Base-by-base conservation (phyloP, 1,140 invertebrate genomes). In the Ceratitis capitata region DNA sequence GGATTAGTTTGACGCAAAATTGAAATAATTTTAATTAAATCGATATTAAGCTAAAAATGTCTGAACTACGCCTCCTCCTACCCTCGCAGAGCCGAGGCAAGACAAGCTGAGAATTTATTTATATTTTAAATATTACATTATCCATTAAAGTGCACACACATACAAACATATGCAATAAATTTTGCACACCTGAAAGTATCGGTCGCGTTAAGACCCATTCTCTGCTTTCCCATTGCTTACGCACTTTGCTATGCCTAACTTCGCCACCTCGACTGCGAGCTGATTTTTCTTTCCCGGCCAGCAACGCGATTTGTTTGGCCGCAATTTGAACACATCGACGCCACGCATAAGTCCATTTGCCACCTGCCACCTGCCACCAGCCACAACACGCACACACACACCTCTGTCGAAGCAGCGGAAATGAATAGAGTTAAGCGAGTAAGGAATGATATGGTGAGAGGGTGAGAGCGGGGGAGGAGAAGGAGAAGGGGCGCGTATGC, bases 291-390 rank as follows among this genome's bases (percentile, higher is more conserved):
- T 16, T 0, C 39, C 39, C 39, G 61, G 35, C 16, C 39, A 29
- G 29, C 69, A 78, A 42, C 69, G 5, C 19, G 69, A 23, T 78
- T 78, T 78, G 69, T 42, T 78, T 78, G 69, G 69, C 69, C 42
- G 69, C 39, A 45, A 45, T 78, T 78, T 19, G 39, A 47, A 45
- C 69, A 10, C 69, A 78, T 78, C 69, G 69, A 47, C 45, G 69
- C 19, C 69, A 45, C 69, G 39, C 69, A 78, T 23, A 35, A 23
- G 69, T 35, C 39, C 19, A 42, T 12, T 78, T 12, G 35, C n/a
- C 39, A 56, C 51, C 39, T 78, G 10, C 35, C 69, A 78, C n/a
- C n/a, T 12, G 35, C n/a, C 39, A 56, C 51, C 39, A 45, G 10
- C 35, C 69, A 78, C n/a, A n/a, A n/a, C n/a, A 19, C 39, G 39